Percentiles rank a stretch among this genome's conserved stretches.
Conservation (phyloP, 2,113 vertebrate species). For the Capricornis sumatraensis region DNA sequence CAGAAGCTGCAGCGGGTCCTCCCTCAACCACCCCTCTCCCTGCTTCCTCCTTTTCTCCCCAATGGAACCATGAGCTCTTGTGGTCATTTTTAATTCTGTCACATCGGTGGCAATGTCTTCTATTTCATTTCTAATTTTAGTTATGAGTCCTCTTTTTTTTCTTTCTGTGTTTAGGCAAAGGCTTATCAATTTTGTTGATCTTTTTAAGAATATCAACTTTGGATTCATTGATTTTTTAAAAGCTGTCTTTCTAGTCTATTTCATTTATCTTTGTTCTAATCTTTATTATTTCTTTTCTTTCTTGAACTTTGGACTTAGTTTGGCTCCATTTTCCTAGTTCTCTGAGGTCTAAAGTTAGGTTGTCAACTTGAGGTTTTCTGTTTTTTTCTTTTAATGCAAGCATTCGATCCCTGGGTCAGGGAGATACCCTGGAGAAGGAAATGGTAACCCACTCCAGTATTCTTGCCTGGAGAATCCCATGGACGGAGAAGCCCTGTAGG, state of each 20-base stretch:
- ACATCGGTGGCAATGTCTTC: background rate
- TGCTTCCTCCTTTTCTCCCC: background rate
- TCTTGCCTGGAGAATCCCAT: too few species aligned
- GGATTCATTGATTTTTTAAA: background rate
- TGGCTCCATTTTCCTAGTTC: background rate
- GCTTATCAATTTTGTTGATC: background rate
- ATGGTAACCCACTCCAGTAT: too few species aligned
- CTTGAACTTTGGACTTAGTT: background rate
- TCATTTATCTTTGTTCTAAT: background rate
- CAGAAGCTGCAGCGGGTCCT: background rate
- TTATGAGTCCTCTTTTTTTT: background rate
- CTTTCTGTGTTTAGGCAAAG: background rate
- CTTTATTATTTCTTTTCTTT: background rate
- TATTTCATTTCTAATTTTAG: background rate
- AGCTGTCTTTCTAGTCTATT: background rate
- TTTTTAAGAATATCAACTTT: background rate
- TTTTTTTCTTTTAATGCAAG: background rate
- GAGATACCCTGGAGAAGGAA: too few species aligned
- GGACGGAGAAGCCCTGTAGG: too few species aligned
- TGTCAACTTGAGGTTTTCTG: background rate
- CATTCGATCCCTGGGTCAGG: background rate
- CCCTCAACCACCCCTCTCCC: background rate
- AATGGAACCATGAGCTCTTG: background rate
- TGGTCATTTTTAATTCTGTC: background rate
- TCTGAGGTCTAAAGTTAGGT: background rate